These are phyloP conservation scores for Cephus nigrinus DNA, from an alignment of 2,888 invertebrate genomes.

Conservation along the genomic window DNA sequence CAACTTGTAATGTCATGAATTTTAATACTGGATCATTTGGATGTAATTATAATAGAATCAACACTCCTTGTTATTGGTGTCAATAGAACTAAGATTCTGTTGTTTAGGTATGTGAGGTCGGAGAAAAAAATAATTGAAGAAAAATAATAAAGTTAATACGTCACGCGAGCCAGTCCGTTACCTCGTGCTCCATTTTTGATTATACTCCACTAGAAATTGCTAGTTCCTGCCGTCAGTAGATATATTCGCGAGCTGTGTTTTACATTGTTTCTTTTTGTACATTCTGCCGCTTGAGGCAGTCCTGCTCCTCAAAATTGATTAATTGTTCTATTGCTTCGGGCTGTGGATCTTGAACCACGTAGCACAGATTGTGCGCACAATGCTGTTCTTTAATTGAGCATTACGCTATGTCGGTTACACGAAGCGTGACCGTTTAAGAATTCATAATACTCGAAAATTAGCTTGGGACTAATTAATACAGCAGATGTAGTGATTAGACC, in stretches of 20 bases:
- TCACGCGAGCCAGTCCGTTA: slow-evolving; percentile 11
- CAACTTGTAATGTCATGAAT: not conserved
- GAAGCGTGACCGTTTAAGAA: not conserved
- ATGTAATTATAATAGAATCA: not conserved
- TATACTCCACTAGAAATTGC: slow-evolving; percentile 12
- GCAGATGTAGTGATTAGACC: not conserved
- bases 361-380: not conserved
- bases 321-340: not conserved
- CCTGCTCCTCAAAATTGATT: not conserved
- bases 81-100: not conserved
- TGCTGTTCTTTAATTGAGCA: not conserved
- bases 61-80: not conserved
- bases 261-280: not conserved
- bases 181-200: slow-evolving; percentile 15
- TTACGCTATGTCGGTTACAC: not conserved
- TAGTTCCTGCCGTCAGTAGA: not conserved
- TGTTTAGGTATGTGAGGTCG: not conserved
- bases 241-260: not conserved
- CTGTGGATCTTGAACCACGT: not conserved
- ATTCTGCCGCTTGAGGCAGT: not conserved
- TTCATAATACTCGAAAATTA: not conserved
- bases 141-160: not conserved
- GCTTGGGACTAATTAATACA: not conserved
- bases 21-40: not conserved
- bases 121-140: not conserved